Conservation (phyloP, 2,797 vertebrate species). For the Thamnophis elegans region DNA sequence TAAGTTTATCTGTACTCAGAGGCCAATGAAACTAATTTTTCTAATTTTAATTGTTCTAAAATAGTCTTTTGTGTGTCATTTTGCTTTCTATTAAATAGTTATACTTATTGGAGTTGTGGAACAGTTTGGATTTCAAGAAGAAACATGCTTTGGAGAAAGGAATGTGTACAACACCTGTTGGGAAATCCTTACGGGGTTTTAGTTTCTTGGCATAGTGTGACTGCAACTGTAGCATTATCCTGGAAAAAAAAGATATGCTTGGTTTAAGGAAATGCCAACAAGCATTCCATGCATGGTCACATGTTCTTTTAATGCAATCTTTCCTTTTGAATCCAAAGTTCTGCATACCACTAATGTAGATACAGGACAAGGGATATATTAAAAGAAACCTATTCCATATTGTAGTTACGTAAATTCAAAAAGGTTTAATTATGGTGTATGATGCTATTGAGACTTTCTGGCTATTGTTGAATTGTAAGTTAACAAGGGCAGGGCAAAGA, state of each 20-base stretch:
- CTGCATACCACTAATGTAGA: neutral
- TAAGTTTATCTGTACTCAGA: slow-evolving; percentile 50
- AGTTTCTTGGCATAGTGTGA: neutral
- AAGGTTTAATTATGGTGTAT: neutral
- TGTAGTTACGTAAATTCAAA: neutral
- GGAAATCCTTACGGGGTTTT: neutral
- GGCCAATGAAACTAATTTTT: slow-evolving; percentile 62
- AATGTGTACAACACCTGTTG: neutral
- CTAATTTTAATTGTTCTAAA: slow-evolving; percentile 52
- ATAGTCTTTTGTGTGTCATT: slow-evolving; percentile 25
- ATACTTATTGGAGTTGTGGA: neutral
- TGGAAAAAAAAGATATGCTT: neutral
- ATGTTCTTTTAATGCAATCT: neutral
- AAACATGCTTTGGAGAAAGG: neutral
- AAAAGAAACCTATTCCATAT: neutral
- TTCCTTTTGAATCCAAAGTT: neutral
- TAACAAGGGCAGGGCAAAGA: neutral
- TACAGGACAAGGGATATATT: too few species aligned
- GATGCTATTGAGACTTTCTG: neutral
- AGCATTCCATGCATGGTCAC: neutral
- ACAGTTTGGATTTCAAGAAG: neutral
- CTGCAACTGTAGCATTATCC: neutral
- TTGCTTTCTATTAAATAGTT: neutral
- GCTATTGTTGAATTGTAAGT: neutral
- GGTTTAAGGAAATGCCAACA: neutral